These are phyloP conservation scores for Octopus bimaculoides DNA, from an alignment of 1,140 invertebrate genomes.

Conservation along the genomic window DNA sequence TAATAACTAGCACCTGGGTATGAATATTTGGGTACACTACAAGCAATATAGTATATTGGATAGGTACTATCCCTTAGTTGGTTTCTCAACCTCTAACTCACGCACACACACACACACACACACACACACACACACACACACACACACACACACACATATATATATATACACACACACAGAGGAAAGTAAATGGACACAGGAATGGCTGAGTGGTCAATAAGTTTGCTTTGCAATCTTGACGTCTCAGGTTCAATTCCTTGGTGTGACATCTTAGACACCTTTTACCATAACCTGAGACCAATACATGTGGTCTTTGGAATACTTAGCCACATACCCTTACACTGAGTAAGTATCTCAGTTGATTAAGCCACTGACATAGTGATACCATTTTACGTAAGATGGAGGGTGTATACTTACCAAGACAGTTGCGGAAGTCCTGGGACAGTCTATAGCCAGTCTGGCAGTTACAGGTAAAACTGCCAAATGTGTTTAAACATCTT, in stretches of 20 bases:
- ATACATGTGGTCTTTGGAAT: too few relatives aligned
- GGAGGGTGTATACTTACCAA: conserved; percentile 59
- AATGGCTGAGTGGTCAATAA: neutral
- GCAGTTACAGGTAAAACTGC: conserved; percentile 53
- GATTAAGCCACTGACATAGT: too few relatives aligned
- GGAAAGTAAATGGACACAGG: neutral
- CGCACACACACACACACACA: neutral
- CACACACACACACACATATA: neutral
- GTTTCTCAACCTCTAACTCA: neutral
- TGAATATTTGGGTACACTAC: too few relatives aligned
- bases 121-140: conserved; percentile 2
- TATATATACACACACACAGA: neutral
- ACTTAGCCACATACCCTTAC: too few relatives aligned
- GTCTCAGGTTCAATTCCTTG: too few relatives aligned
- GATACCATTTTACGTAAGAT: too few relatives aligned
- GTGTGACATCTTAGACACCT: too few relatives aligned
- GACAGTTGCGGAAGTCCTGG: conserved; percentile 66
- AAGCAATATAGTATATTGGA: too few relatives aligned
- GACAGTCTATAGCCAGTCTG: conserved; percentile 57
- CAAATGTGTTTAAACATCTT: conserved; percentile 59
- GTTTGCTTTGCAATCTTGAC: neutral
- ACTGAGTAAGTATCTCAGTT: too few relatives aligned
- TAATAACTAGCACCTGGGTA: too few relatives aligned
- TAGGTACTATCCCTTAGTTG: too few relatives aligned
- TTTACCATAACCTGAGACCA: too few relatives aligned